Percentiles rank a stretch among this genome's conserved stretches.
These are phyloP conservation scores for Mactromeris polynyma DNA, from an alignment of 2,888 invertebrate genomes.

Conservation along the genomic window DNA sequence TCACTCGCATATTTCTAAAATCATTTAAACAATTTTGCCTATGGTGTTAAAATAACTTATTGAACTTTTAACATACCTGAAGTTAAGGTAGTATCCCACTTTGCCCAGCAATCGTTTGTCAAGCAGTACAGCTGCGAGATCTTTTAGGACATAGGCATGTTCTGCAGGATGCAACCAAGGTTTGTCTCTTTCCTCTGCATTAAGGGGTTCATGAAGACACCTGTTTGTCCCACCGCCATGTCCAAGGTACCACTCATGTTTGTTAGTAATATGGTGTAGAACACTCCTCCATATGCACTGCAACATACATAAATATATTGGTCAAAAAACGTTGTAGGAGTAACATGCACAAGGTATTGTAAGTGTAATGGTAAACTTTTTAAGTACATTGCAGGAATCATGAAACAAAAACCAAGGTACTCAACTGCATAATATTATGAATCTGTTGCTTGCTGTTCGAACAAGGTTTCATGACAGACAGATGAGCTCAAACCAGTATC, in stretches of 20 bases:
- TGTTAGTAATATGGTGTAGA: not conserved
- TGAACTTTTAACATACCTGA: slow-evolving; percentile 6
- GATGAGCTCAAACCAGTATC: too few species aligned
- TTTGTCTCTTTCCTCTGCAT: not conserved
- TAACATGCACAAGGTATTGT: too few species aligned
- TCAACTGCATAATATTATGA: too few species aligned
- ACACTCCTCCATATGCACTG: slow-evolving; percentile 14
- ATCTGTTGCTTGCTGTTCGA: too few species aligned
- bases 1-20: too few species aligned
- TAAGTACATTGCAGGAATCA: too few species aligned
- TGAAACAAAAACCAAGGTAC: too few species aligned
- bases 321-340: too few species aligned
- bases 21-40: too few species aligned
- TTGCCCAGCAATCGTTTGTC: not conserved
- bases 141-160: not conserved
- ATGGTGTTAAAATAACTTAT: too few species aligned
- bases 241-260: not conserved
- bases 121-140: not conserved
- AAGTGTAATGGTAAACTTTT: too few species aligned
- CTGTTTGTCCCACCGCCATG: not conserved
- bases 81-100: slow-evolving; percentile 26
- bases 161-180: not conserved
- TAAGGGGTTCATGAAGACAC: not conserved
- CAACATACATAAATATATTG: not conserved
- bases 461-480: too few species aligned